These are phyloP conservation scores for Drosophila nannoptera DNA, from an alignment of 1,140 invertebrate species.

Conservation along the genomic window DNA sequence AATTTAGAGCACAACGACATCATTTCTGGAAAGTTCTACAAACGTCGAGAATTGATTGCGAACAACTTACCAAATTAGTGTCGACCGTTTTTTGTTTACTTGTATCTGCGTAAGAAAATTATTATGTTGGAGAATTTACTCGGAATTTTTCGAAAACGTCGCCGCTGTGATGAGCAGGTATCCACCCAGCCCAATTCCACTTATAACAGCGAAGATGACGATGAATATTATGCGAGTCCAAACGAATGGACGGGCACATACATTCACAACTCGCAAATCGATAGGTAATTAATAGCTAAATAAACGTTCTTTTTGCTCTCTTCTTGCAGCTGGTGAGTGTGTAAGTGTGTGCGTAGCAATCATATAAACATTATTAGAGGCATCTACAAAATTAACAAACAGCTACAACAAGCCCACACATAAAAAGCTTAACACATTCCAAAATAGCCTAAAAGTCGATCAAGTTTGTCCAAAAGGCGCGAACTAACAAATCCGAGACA, in stretches of 20 bases:
- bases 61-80: conserved; percentile 11
- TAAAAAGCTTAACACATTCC: conserved; percentile 68
- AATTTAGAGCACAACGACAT: conserved; percentile 4
- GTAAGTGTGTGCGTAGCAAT: conserved; percentile 45
- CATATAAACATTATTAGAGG: conserved; percentile 36
- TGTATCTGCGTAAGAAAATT: conserved; percentile 12
- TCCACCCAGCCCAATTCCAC: conserved; percentile 4
- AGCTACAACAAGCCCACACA: conserved; percentile 41
- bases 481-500: conserved; percentile 19
- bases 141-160: conserved; percentile 70
- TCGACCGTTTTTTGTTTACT: conserved; percentile 24
- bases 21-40: conserved; percentile 50
- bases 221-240: conserved; percentile 25
- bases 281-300: conserved; percentile 71
- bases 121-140: conserved; percentile 70
- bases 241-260: conserved; percentile 44
- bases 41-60: conserved; percentile 1
- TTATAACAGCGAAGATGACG: conserved; percentile 8
- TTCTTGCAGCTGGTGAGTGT: conserved; percentile 59
- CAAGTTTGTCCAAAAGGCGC: conserved; percentile 26
- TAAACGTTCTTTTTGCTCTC: conserved; percentile 47
- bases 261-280: conserved; percentile 42
- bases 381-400: conserved; percentile 34
- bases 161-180: conserved; percentile 45
- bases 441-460: conserved; percentile 39